These are phyloP conservation scores for Papilio elwesi DNA, from an alignment of 2,888 invertebrate genomes.

Conservation along the genomic window DNA sequence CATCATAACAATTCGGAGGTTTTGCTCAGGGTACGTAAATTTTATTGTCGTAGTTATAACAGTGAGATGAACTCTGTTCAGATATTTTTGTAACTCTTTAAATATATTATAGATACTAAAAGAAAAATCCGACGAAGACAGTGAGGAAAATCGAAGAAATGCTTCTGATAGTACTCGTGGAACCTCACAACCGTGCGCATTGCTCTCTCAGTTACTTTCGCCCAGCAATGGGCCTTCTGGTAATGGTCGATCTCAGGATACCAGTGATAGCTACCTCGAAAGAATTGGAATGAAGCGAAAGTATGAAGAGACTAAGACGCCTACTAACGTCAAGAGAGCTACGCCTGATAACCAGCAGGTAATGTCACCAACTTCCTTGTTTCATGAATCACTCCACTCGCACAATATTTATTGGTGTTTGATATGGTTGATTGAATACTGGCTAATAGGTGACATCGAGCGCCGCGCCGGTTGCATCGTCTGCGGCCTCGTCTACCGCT, in stretches of 20 bases:
- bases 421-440: background rate
- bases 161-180: slow-evolving; percentile 58
- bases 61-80: background rate
- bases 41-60: background rate
- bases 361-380: background rate
- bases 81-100: background rate
- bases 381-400: background rate
- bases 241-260: slow-evolving; percentile 66
- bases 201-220: slow-evolving; percentile 79
- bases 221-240: slow-evolving; percentile 71
- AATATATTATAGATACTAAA: slow-evolving; percentile 87
- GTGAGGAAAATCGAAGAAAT: slow-evolving; percentile 84
- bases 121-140: slow-evolving; percentile 92
- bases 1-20: slow-evolving; percentile 58
- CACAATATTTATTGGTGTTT: background rate
- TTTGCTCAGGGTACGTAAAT: slow-evolving; percentile 76
- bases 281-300: slow-evolving; percentile 74
- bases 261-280: slow-evolving; percentile 68
- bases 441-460: slow-evolving; percentile 81
- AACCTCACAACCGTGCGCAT: slow-evolving; percentile 78
- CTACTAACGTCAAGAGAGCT: slow-evolving; percentile 84
- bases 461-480: slow-evolving; percentile 77
- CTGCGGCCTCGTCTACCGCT: slow-evolving; percentile 70
- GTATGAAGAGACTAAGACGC: slow-evolving; percentile 84
- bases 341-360: slow-evolving; percentile 82